Percentiles rank a stretch among this genome's conserved stretches.
phyloP scores from a whole-genome alignment of 2,888 invertebrate genomes.

The Lasioglossum malachurum region DNA sequence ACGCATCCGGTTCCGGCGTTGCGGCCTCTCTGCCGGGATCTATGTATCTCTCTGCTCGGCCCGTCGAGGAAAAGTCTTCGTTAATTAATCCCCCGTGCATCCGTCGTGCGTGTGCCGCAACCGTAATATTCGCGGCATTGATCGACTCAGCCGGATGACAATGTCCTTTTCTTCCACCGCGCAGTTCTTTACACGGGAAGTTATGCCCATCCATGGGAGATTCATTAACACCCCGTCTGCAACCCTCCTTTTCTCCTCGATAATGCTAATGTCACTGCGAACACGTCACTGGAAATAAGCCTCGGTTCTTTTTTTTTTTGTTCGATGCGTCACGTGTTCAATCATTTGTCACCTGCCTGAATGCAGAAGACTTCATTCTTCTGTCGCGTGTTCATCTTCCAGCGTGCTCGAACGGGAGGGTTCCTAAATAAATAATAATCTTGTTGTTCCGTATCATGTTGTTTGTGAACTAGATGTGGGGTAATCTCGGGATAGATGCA shows the following conservation, averaged over 20 bases:
- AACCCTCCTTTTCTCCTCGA: slow-evolving; percentile 2
- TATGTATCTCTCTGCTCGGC: slow-evolving; percentile 26
- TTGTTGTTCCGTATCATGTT: no score
- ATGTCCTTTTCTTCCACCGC: slow-evolving; percentile 46
- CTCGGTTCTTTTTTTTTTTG: neutral
- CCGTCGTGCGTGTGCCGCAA: slow-evolving; percentile 11
- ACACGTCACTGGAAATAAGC: slow-evolving; percentile 1
- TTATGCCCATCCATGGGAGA: slow-evolving; percentile 12
- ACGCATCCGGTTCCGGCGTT: slow-evolving; percentile 79
- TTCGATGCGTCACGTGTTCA: neutral
- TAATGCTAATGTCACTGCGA: slow-evolving; percentile 15
- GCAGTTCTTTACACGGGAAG: slow-evolving; percentile 11
- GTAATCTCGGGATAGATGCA: no score
- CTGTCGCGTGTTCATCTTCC: neutral
- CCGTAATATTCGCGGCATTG: slow-evolving; percentile 25
- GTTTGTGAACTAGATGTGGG: no score
- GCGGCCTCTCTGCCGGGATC: slow-evolving; percentile 44
- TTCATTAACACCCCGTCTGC: slow-evolving; percentile 27
- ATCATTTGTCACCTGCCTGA: neutral
- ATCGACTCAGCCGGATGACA: slow-evolving; percentile 55
- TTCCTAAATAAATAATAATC: neutral
- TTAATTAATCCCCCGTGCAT: slow-evolving; percentile 77
- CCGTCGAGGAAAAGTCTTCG: slow-evolving; percentile 70
- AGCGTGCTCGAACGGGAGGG: neutral
- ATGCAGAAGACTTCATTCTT: neutral